Conservation (phyloP, 2,888 invertebrate species). For the Zhuqinia jingwanae region DNA sequence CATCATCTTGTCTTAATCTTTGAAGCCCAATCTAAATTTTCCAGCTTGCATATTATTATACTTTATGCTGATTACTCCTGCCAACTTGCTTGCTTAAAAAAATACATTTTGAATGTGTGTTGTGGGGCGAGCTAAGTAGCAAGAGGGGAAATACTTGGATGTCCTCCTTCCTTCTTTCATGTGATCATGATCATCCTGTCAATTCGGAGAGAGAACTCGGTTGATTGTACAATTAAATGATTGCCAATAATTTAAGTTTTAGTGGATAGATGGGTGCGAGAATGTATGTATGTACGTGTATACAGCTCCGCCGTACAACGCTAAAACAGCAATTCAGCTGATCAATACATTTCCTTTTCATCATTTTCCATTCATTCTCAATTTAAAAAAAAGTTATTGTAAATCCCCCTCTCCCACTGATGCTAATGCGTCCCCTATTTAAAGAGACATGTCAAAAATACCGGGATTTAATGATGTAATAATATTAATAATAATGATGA, state of each 20-base stretch:
- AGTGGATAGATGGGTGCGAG: slow-evolving; percentile 54
- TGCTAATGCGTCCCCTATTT: too few species aligned
- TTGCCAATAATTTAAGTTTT: slow-evolving; percentile 50
- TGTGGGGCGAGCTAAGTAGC: background rate
- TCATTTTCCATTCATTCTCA: too few species aligned
- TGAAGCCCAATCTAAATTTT: slow-evolving; percentile 27
- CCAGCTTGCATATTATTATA: too few species aligned
- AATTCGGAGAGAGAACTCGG: background rate
- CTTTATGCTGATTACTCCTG: slow-evolving; percentile 69
- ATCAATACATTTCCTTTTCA: too few species aligned
- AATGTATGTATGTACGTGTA: background rate
- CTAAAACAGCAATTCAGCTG: too few species aligned
- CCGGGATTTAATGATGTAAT: too few species aligned
- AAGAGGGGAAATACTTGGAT: background rate
- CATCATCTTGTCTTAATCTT: background rate
- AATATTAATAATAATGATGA: too few species aligned
- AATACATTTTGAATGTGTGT: background rate
- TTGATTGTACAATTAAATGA: background rate
- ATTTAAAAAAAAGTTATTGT: too few species aligned
- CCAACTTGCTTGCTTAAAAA: slow-evolving; percentile 45
- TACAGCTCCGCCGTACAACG: too few species aligned
- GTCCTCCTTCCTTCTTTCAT: background rate
- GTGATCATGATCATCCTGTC: background rate
- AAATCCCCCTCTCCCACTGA: too few species aligned
- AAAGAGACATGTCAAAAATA: too few species aligned